Percentiles rank a stretch among this genome's conserved stretches.
These are phyloP conservation scores for Hybos culiciformis DNA, from an alignment of 2,888 invertebrate species.

Conservation along the genomic window DNA sequence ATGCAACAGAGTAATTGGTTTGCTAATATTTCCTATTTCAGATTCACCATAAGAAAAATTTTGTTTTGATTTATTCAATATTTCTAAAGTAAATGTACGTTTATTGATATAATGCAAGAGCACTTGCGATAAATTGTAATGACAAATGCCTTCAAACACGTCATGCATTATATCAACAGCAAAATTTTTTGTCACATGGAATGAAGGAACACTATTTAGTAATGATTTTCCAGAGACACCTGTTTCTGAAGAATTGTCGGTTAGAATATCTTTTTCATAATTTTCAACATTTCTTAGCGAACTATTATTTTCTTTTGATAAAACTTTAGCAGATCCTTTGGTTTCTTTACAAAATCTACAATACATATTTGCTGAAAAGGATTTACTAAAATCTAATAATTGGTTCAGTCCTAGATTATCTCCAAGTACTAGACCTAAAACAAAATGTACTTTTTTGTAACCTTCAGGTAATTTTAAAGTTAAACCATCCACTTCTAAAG, in stretches of 20 bases:
- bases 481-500: slow-evolving; percentile 6
- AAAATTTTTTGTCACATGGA: slow-evolving; percentile 11
- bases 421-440: slow-evolving; percentile 2
- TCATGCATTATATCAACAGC: slow-evolving; percentile 14
- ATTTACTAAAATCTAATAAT: slow-evolving; percentile 11
- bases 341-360: slow-evolving; percentile 10
- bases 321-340: slow-evolving; percentile 3
- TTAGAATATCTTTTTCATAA: slow-evolving; percentile 7
- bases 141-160: slow-evolving; percentile 8
- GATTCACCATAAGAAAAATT: slow-evolving; percentile 14
- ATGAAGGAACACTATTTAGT: slow-evolving; percentile 9
- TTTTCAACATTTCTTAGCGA: slow-evolving; percentile 8
- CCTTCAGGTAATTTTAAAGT: slow-evolving; percentile 1
- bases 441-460: slow-evolving; percentile 1
- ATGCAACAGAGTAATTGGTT: slow-evolving; percentile 6
- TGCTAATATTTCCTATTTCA: slow-evolving; percentile 13
- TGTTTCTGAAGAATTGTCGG: slow-evolving; percentile 1
- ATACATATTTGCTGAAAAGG: slow-evolving; percentile 9
- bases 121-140: slow-evolving; percentile 11
- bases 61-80: slow-evolving; percentile 11
- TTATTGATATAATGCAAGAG: slow-evolving; percentile 10
- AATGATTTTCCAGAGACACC: slow-evolving; percentile 9
- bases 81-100: slow-evolving; percentile 10
- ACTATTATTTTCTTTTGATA: slow-evolving; percentile 7
- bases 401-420: slow-evolving; percentile 10